Percentiles rank a stretch among this genome's conserved stretches.
Conservation (phyloP, 1,140 invertebrate genomes). For the Zophobas morio region DNA sequence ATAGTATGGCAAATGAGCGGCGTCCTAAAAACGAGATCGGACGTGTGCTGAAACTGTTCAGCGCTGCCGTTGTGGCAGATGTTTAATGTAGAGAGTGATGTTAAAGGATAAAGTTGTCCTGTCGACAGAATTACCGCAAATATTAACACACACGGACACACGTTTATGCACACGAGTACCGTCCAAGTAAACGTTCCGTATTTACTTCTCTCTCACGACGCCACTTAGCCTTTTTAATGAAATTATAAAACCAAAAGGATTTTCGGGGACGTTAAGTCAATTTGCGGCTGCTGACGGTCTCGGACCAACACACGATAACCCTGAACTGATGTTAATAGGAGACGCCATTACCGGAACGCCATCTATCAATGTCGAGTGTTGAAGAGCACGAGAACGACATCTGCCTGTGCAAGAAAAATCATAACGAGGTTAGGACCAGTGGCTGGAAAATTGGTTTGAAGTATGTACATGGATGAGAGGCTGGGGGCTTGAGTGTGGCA, state of each 20-base stretch:
- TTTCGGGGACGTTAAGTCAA: constrained; percentile 30
- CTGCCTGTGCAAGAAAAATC: constrained; percentile 15
- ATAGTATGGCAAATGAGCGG: constrained; percentile 24
- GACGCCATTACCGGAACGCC: constrained; percentile 15
- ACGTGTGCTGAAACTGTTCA: constrained; percentile 21
- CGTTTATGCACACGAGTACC: constrained; percentile 10
- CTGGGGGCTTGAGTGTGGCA: too few relatives aligned
- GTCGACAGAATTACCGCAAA: constrained; percentile 25
- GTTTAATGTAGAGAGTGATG: constrained; percentile 30
- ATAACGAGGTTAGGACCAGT: constrained; percentile 6
- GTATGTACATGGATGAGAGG: not conserved
- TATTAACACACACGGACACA: constrained; percentile 28
- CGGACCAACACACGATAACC: not conserved
- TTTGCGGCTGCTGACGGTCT: constrained; percentile 26
- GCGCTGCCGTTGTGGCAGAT: constrained; percentile 12
- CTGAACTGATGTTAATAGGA: not conserved
- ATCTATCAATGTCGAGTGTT: constrained; percentile 10
- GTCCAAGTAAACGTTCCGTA: constrained; percentile 14
- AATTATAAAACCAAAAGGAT: constrained; percentile 24
- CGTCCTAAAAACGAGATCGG: constrained; percentile 15
- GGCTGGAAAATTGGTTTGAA: constrained; percentile 20
- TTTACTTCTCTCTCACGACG: constrained; percentile 9
- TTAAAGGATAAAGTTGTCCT: constrained; percentile 31
- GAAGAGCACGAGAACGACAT: not conserved
- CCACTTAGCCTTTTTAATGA: constrained; percentile 16